These are phyloP conservation scores for Kuschelorhynchus macadamiae DNA, from an alignment of 2,888 invertebrate species.

Conservation along the genomic window DNA sequence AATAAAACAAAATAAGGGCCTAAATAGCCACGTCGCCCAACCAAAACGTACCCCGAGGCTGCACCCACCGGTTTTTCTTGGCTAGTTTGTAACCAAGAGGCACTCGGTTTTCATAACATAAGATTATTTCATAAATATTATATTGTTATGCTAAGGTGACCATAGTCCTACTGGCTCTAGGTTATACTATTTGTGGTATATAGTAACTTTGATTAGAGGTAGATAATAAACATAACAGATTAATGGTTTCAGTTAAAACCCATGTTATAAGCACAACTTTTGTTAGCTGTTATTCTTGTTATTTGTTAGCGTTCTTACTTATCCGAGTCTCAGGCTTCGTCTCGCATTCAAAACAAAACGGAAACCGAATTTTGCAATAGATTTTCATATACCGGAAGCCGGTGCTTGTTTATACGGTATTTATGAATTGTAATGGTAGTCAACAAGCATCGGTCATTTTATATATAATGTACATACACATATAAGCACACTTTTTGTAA, in stretches of 20 bases:
- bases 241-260: slow-evolving; percentile 69
- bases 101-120: slow-evolving; percentile 68
- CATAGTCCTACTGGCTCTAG: slow-evolving; percentile 47
- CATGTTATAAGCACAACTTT: slow-evolving; percentile 67
- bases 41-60: slow-evolving; percentile 70
- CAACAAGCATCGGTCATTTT: slow-evolving; percentile 10
- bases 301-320: slow-evolving; percentile 64
- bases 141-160: slow-evolving; percentile 70
- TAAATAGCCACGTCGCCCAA: slow-evolving; percentile 87
- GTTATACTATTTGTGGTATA: slow-evolving; percentile 70
- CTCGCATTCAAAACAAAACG: slow-evolving; percentile 21
- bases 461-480: slow-evolving; percentile 57
- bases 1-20: slow-evolving; percentile 84
- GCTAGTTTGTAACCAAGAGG: slow-evolving; percentile 69
- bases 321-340: slow-evolving; percentile 51
- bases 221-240: slow-evolving; percentile 70
- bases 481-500: slow-evolving; percentile 60
- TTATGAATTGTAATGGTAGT: not conserved
- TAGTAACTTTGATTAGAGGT: slow-evolving; percentile 71
- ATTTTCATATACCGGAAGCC: slow-evolving; percentile 34
- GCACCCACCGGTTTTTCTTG: slow-evolving; percentile 67
- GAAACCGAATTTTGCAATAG: slow-evolving; percentile 37
- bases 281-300: slow-evolving; percentile 68
- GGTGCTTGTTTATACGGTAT: not conserved
- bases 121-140: slow-evolving; percentile 71